Percentiles rank a stretch among this genome's conserved stretches.
Evolutionary conservation across 2,888 invertebrate species (phyloP).

Genomic region (Idaea dimidiata): DNA sequence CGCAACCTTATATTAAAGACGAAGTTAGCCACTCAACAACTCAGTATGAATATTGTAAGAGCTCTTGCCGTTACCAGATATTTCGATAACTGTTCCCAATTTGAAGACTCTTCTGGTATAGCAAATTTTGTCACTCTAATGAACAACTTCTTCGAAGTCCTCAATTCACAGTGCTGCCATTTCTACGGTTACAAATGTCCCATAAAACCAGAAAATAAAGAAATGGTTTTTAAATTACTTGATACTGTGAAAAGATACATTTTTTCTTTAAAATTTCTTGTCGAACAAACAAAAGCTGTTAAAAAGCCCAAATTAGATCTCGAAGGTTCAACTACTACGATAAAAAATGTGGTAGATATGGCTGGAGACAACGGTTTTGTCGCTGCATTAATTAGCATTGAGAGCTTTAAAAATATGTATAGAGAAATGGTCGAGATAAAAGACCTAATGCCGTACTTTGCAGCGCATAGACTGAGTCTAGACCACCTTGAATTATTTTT

Average conservation of each 20-base stretch:
- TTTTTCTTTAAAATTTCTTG: not conserved
- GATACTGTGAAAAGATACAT: not conserved
- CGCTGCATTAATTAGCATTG: conserved; percentile 20
- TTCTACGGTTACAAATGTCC: conserved; percentile 10
- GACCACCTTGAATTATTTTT: conserved; percentile 24
- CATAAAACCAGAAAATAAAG: not conserved
- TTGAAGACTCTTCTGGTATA: conserved; percentile 11
- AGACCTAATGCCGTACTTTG: conserved; percentile 14
- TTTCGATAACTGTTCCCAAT: conserved; percentile 6
- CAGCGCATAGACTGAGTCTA: conserved; percentile 23
- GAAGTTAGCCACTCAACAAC: conserved; percentile 13
- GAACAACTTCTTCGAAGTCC: conserved; percentile 10
- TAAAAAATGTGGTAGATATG: not conserved
- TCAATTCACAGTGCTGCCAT: conserved; percentile 10
- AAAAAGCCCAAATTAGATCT: not conserved
- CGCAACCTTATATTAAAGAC: conserved; percentile 25
- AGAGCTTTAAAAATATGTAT: conserved; percentile 18
- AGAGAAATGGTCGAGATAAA: conserved; percentile 13
- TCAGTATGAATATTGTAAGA: conserved; percentile 21
- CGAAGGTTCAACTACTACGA: not conserved
- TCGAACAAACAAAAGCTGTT: not conserved
- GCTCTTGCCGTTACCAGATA: conserved; percentile 14
- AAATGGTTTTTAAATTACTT: not conserved
- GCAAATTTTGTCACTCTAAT: conserved; percentile 21
- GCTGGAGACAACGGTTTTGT: conserved; percentile 17